Base-by-base conservation (phyloP, 2,113 vertebrate species). In the Coracopsis vasa region DNA sequence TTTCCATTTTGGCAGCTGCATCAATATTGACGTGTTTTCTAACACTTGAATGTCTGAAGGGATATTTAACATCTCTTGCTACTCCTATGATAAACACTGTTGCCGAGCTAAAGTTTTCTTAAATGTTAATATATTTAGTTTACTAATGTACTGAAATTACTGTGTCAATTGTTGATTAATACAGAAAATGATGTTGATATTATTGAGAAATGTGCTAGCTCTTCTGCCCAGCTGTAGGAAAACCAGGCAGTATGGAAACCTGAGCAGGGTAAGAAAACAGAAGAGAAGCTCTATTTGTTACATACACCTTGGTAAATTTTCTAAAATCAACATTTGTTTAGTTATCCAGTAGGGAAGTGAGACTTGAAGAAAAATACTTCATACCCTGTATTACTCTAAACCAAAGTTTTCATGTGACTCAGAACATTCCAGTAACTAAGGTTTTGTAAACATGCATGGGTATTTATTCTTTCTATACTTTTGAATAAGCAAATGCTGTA, bases 21-120 rank as follows among this genome's bases (percentile, higher is more conserved):
- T 87, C 81, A 94, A 50, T 86, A 85, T 73, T 91, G 84, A 73
- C 37, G 27, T 78, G 35, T 94, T 94, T 91, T 83, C 92, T 94
- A 73, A 64, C 45, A 54, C 41, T 73, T 94, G 23, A 82, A 25
- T 70, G 45, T 92, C 62, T 80, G 71, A 91, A 81, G 53, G 71
- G 35, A 50, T 95, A 44, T 77, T 95, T 80, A 80, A 66, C 85
- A 33, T 27, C 13, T 85, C 58, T 85, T 62, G 24, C 41, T 94
- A 42, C 29, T 84, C 54, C 31, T 50, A 24, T 77, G 74, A 74
- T 53, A 80, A 95, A 67, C 33, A 17, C 29, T 80, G 78, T 53
- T 93, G 53, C 45, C 48, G 77, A 73, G n/a, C 71, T 92, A 12
- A 86, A 66, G n/a, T 85, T 91, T 82, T 73, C 66, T 44, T 78